phyloP scores from a whole-genome alignment of 2,113 vertebrate species.

The Tyto alba region DNA sequence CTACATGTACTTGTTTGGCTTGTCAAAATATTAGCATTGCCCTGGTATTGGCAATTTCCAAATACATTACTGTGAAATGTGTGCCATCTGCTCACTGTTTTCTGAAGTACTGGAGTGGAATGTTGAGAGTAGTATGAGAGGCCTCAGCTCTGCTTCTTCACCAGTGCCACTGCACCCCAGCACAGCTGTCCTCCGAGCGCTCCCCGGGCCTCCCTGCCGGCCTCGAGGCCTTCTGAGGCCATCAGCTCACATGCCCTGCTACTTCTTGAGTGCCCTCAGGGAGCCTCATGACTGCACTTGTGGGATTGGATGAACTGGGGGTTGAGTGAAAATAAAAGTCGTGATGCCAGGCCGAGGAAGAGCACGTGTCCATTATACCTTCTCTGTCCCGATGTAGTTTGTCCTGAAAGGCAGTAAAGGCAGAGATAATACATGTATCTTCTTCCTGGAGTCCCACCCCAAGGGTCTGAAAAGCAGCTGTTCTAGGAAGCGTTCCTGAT shows the following conservation, averaged over 20 bases:
- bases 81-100: background rate
- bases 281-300: background rate
- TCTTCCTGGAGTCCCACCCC: background rate
- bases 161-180: background rate
- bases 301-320: background rate
- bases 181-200: background rate
- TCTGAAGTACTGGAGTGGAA: background rate
- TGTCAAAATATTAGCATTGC: background rate
- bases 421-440: fast-evolving
- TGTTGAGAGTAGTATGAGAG: fast-evolving
- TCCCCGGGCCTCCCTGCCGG: background rate
- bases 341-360: background rate
- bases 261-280: fast-evolving
- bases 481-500: background rate
- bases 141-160: background rate
- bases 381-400: fast-evolving
- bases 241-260: background rate
- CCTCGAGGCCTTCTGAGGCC: background rate
- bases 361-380: fast-evolving
- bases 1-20: background rate
- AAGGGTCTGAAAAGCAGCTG: background rate
- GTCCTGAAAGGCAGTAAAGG: background rate
- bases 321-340: background rate
- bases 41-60: background rate
- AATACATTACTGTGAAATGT: background rate